A percentile compares a stretch with the other conserved stretches of the same genome.
Conservation (phyloP, 2,888 invertebrate genomes). For the Microchrysa polita region DNA sequence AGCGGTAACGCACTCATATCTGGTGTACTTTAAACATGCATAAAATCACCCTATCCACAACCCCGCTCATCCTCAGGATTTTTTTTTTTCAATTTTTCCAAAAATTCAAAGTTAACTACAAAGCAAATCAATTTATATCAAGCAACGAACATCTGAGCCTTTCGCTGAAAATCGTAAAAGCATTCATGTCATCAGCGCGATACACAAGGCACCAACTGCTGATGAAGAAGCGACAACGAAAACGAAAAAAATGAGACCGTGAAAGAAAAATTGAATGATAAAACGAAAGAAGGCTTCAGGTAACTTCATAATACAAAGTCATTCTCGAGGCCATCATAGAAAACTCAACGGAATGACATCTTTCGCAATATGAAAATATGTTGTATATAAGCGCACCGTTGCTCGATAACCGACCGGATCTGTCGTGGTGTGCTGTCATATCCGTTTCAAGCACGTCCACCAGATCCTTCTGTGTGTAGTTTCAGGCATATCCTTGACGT, state of each 20-base stretch:
- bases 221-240: too few species aligned
- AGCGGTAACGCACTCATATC: too few species aligned
- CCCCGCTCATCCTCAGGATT: too few species aligned
- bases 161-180: too few species aligned
- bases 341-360: constrained; percentile 10
- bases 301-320: constrained; percentile 18
- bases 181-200: too few species aligned
- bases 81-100: too few species aligned
- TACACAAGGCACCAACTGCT: too few species aligned
- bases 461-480: not conserved
- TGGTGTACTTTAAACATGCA: too few species aligned
- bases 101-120: too few species aligned
- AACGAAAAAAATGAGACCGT: not conserved
- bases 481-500: not conserved
- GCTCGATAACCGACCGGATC: not conserved
- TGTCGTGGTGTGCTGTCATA: not conserved
- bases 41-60: too few species aligned
- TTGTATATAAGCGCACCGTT: not conserved
- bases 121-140: too few species aligned
- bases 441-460: constrained; percentile 8
- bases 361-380: constrained; percentile 18
- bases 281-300: constrained; percentile 4
- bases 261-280: constrained; percentile 1
- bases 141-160: too few species aligned
- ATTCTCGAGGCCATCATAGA: not conserved